Conservation (phyloP, 2,113 vertebrate species). For the Spermophilus dauricus region DNA sequence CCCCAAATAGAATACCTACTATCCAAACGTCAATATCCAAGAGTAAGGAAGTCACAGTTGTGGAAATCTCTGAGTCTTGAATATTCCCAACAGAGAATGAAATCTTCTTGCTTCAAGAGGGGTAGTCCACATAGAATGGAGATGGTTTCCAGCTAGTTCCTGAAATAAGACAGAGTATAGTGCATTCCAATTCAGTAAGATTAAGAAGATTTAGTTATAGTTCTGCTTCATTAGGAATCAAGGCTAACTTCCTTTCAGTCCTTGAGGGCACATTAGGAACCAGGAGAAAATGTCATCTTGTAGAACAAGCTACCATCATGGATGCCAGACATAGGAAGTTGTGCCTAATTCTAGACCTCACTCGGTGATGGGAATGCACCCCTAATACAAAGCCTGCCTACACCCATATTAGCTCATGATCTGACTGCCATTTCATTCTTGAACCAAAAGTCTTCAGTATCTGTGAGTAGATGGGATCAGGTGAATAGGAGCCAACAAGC, state of each 20-base stretch:
- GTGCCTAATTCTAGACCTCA: constrained; percentile 3
- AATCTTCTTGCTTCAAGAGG: background rate
- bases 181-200: background rate
- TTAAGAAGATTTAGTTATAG: background rate
- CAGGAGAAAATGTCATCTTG: background rate
- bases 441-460: background rate
- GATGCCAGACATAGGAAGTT: background rate
- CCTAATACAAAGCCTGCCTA: background rate
- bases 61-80: background rate
- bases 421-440: background rate
- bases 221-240: background rate
- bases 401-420: background rate
- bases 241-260: background rate
- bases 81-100: background rate
- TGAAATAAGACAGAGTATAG: background rate
- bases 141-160: background rate
- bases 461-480: background rate
- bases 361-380: background rate
- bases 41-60: background rate
- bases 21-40: background rate
- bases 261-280: background rate
- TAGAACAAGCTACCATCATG: background rate
- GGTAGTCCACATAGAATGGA: background rate
- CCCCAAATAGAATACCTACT: background rate
- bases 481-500: background rate